A percentile compares a stretch with the other conserved stretches of the same genome.
Evolutionary conservation across 2,113 vertebrate species (phyloP).

Genomic region (Catharus minimus): DNA sequence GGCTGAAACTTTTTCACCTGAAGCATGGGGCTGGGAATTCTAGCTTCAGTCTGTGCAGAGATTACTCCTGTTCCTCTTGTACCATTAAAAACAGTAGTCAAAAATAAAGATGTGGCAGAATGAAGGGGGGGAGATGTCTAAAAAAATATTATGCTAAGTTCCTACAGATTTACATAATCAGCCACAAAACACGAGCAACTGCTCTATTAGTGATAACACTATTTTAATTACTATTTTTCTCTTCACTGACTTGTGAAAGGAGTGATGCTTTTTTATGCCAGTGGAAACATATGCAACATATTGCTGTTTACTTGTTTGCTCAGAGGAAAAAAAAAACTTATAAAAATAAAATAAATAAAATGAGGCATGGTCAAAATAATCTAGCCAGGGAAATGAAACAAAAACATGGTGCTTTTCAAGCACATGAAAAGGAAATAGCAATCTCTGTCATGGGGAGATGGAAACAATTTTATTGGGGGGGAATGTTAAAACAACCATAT

Average conservation of each 20-base stretch:
- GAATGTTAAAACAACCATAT: slow-evolving; percentile 80
- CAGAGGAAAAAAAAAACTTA: background rate
- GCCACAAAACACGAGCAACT: background rate
- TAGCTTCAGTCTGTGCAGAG: background rate
- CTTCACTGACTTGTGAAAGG: slow-evolving; percentile 18
- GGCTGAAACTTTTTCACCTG: background rate
- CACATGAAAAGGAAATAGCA: background rate
- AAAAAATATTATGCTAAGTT: background rate
- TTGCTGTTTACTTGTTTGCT: background rate
- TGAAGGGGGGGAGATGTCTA: background rate
- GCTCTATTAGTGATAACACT: slow-evolving; percentile 35
- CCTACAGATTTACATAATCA: slow-evolving; percentile 19
- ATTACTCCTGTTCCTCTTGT: background rate
- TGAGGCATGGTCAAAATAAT: background rate
- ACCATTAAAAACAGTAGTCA: background rate
- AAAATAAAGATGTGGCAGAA: background rate
- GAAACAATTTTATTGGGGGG: slow-evolving; percentile 80
- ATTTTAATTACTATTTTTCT: slow-evolving; percentile 51
- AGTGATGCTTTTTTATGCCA: slow-evolving; percentile 1
- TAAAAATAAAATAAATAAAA: background rate
- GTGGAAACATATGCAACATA: background rate
- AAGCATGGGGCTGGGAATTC: background rate
- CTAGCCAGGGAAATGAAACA: background rate
- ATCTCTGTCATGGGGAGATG: slow-evolving; percentile 31
- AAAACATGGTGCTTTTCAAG: background rate